Evolutionary conservation across 2,797 vertebrate species (phyloP).

Genomic region (Lepus townsendii): DNA sequence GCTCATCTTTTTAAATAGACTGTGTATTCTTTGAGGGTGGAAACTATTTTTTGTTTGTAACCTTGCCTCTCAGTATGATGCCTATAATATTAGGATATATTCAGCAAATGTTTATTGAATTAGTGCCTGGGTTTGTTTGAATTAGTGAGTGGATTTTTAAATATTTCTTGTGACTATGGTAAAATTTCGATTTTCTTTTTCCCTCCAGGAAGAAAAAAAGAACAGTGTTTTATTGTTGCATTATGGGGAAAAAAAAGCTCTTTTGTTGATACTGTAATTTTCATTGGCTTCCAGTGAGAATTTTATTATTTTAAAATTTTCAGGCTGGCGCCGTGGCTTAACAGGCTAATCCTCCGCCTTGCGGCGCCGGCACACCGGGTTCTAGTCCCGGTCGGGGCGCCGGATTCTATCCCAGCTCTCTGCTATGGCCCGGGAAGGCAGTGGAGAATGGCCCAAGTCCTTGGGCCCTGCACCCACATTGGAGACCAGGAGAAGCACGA

Average conservation of each 20-base stretch:
- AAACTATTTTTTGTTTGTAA: not conserved
- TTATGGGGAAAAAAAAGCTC: not conserved
- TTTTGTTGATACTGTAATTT: slow-evolving; percentile 32
- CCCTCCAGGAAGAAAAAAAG: not conserved
- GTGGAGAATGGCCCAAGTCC: too few species aligned
- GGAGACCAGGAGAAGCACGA: too few species aligned
- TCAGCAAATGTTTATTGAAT: slow-evolving; percentile 9
- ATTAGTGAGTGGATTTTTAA: slow-evolving; percentile 15
- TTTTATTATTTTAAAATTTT: slow-evolving; percentile 45
- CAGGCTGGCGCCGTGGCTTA: too few species aligned
- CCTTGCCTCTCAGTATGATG: not conserved
- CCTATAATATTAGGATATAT: slow-evolving; percentile 22
- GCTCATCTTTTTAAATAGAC: slow-evolving; percentile 23
- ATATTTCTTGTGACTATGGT: slow-evolving; percentile 58
- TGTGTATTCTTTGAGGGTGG: not conserved
- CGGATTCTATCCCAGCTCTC: too few species aligned
- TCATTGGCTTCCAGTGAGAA: slow-evolving; percentile 20
- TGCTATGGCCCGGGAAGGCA: too few species aligned
- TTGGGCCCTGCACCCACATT: too few species aligned
- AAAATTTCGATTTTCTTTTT: slow-evolving; percentile 64
- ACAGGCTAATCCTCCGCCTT: too few species aligned
- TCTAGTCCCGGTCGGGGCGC: too few species aligned
- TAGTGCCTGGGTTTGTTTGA: slow-evolving; percentile 58
- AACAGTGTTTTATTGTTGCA: slow-evolving; percentile 47
- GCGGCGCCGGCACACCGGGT: too few species aligned